Base-by-base conservation (phyloP, 2,797 vertebrate genomes). In the Emys orbicularis region DNA sequence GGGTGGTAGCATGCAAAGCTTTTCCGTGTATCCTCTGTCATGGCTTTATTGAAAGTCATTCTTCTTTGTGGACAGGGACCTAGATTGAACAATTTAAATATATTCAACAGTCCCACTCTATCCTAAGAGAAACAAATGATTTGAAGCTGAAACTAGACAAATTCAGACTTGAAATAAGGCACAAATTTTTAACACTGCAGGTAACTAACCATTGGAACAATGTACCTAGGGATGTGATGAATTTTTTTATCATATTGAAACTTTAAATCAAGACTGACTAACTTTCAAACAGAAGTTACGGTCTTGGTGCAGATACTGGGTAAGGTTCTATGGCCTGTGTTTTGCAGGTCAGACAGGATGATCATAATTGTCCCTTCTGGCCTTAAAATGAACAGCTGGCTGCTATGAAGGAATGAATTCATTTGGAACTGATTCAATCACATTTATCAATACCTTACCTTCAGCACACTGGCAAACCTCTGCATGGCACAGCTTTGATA, bases 381-480 rank as follows among this genome's bases (percentile, higher is more conserved):
- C 12, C 18, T 83, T 83, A 74, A 77, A 3, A 82, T 11, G 19
- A 72, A 41, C 19, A 72, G n/a, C 29, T 3, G 8, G 16, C 23
- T 86, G 0, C 1, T 5, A 65, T 41, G 37, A 79, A 79, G 31
- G 31, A 87, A 3, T 31, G 31, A 0, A 5, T 31, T 88, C 74
- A 44, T 57, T 80, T 83, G 34, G 79, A 34, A 52, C 1, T 25
- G 21, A 21, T 0, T 11, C n/a, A 41, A 23, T 41, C 68, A 41
- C 19, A 0, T 4, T 23, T 15, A 65, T 57, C 37, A 6, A 18
- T 76, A 54, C 52, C 95, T 95, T 97, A 98, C 98, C 98, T 97
- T 98, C 98, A 29, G 98, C 98, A 81, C 98, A 98, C 23, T 98
- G 93, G 81, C 98, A 98, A 31, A 98, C 97, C 0, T 68, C 88